Evolutionary conservation across 2,797 vertebrate species (phyloP), one percentile per base, ranked within the genome.

Genomic region (Rhinoraja longicauda): DNA sequence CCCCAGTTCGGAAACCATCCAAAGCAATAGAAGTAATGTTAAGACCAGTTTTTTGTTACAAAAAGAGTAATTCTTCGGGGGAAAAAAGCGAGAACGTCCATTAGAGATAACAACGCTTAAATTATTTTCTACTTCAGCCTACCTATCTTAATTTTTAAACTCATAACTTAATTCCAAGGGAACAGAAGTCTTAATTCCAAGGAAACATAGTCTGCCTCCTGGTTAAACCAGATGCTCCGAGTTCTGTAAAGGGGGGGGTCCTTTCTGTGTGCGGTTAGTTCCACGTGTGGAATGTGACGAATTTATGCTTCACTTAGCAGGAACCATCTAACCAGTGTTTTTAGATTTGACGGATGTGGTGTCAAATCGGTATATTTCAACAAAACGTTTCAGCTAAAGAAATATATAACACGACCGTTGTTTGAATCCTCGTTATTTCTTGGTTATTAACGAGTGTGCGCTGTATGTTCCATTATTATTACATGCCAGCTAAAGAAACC

Each of bases 251-350:
- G 6, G 88, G 36, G 45, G 36, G 32, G 64, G 13, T 91, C 90
- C 67, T 10, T 53, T 91, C 32, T 1, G 24, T 26, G 39, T 53
- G 64, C 29, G 36, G 36, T 10, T 73, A 53, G 1, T 53, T 73
- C 90, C 90, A 73, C 39, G 67, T 53, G 64, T 91, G 90, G 39
- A 91, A 91, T 73, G 36, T 3, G 39, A 91, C 67, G 10, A 53
- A 39, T 73, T 67, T 70, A 91, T 53, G 90, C 90, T 29, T 53
- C 67, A 91, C 67, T 91, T 29, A 91, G 67, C 67, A 73, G 72
- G 26, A 45, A 91, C 90, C 90, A 91, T 72, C 70, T 45, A 29
- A n/a, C 12, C 90, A 72, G 64, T 91, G 90, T 91, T 72, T 73
- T 73, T 29, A 45, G 26, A 73, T 21, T 73, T 91, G 90, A 75